These are phyloP conservation scores for Hydriomena furcata DNA, from an alignment of 2,888 invertebrate species.

Conservation along the genomic window DNA sequence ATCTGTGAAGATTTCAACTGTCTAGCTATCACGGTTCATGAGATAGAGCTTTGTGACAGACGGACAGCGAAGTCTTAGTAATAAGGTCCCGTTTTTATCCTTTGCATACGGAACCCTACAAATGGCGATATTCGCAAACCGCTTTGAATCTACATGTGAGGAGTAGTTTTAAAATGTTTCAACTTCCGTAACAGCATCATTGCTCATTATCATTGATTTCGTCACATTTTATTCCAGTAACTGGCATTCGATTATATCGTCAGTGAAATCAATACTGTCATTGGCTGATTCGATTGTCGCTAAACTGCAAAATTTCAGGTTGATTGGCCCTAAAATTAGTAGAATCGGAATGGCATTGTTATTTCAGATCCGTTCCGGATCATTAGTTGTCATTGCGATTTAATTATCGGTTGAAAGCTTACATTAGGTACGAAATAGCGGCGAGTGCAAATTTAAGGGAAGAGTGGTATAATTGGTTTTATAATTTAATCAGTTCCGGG, in stretches of 20 bases:
- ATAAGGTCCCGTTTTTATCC: no score
- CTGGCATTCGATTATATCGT: conserved; percentile 1
- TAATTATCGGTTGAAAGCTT: conserved; percentile 3
- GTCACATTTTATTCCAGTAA: conserved; percentile 6
- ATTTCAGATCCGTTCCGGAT: conserved; percentile 16
- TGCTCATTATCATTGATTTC: conserved; percentile 13
- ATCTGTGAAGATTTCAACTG: no score
- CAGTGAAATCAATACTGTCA: conserved; percentile 15
- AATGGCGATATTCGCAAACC: no score
- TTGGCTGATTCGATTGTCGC: conserved; percentile 5
- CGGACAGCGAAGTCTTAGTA: no score
- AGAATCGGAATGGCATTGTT: conserved; percentile 13
- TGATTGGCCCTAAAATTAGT: conserved; percentile 19
- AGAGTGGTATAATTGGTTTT: no score
- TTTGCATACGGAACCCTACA: no score
- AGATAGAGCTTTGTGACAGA: no score
- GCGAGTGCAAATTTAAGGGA: neutral
- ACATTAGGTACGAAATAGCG: conserved; percentile 3
- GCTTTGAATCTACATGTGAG: conserved; percentile 9
- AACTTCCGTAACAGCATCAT: conserved; percentile 5
- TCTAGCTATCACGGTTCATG: no score
- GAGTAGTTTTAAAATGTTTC: no score
- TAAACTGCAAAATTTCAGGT: conserved; percentile 13
- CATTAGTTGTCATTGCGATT: conserved; percentile 13
- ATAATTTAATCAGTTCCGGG: no score